phyloP scores from a whole-genome alignment of 1,140 invertebrate species.

The Drosophila chauvacae region DNA sequence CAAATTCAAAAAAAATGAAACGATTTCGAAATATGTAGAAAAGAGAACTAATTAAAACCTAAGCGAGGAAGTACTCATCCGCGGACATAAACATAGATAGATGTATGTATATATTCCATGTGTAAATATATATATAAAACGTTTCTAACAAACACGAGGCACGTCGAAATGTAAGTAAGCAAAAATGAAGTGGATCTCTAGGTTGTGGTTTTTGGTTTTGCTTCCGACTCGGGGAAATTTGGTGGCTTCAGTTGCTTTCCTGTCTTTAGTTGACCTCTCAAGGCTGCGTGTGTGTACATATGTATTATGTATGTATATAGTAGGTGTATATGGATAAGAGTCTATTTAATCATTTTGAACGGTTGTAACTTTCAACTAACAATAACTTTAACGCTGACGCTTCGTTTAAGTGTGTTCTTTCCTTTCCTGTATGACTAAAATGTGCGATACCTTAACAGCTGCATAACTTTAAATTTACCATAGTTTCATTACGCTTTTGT shows the following conservation, averaged over 20 bases:
- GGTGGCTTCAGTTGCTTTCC: conserved; percentile 77
- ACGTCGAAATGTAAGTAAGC: conserved; percentile 80
- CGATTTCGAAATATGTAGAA: conserved; percentile 42
- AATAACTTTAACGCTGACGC: conserved; percentile 74
- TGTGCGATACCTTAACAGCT: conserved; percentile 75
- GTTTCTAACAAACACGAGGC: conserved; percentile 82
- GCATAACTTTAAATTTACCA: conserved; percentile 55
- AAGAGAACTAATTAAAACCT: conserved; percentile 58
- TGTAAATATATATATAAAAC: conserved; percentile 77
- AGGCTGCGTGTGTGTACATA: conserved; percentile 58
- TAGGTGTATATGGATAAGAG: conserved; percentile 62
- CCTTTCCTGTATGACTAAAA: conserved; percentile 60
- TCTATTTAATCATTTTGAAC: conserved; percentile 62
- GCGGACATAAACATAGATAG: conserved; percentile 50
- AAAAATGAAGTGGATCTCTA: conserved; percentile 56
- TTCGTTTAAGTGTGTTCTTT: conserved; percentile 23
- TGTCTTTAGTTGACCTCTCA: conserved; percentile 69
- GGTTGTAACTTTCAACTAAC: conserved; percentile 69
- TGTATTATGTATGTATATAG: conserved; percentile 27
- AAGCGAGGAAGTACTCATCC: conserved; percentile 64
- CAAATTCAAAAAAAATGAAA: conserved; percentile 39
- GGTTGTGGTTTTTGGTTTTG: conserved; percentile 58
- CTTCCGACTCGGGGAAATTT: conserved; percentile 73
- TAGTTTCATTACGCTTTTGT: conserved; percentile 59
- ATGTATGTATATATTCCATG: conserved; percentile 55